Conservation (phyloP, 2,888 invertebrate species). For the Serripes groenlandicus region DNA sequence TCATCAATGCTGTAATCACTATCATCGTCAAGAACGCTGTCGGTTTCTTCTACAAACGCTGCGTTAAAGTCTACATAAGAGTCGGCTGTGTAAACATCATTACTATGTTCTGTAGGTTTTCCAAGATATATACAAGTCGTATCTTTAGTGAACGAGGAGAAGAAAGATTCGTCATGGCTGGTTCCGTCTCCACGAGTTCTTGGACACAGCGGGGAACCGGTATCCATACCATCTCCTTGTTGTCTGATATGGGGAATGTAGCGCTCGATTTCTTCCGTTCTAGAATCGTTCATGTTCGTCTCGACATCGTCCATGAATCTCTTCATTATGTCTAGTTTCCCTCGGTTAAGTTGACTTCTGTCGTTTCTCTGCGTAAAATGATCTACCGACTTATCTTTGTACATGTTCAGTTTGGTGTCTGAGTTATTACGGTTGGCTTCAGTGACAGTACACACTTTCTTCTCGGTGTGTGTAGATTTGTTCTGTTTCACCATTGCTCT, state of each 20-base stretch:
- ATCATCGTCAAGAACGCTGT: not conserved
- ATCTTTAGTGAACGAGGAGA: not conserved
- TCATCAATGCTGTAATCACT: conserved; percentile 11
- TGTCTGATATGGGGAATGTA: not conserved
- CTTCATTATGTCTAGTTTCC: conserved; percentile 9
- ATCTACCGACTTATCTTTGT: not conserved
- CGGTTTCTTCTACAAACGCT: conserved; percentile 1
- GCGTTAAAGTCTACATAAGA: not conserved
- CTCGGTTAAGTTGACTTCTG: not conserved
- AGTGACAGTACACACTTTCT: not conserved
- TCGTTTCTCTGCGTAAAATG: not conserved
- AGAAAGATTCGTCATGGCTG: conserved; percentile 18
- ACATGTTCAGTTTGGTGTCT: not conserved
- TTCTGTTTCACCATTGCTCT: not conserved
- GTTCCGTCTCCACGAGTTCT: conserved; percentile 13
- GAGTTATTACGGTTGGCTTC: not conserved
- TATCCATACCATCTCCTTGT: not conserved
- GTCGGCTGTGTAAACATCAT: not conserved
- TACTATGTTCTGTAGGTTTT: not conserved
- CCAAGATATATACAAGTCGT: conserved; percentile 1
- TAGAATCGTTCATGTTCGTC: not conserved
- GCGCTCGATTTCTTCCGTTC: not conserved
- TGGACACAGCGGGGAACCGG: conserved; percentile 7
- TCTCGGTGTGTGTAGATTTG: not conserved
- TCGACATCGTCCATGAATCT: not conserved